A percentile compares a stretch with the other conserved stretches of the same genome.
Conservation (phyloP, 2,797 vertebrate species). For the Toxotes lorentzi region DNA sequence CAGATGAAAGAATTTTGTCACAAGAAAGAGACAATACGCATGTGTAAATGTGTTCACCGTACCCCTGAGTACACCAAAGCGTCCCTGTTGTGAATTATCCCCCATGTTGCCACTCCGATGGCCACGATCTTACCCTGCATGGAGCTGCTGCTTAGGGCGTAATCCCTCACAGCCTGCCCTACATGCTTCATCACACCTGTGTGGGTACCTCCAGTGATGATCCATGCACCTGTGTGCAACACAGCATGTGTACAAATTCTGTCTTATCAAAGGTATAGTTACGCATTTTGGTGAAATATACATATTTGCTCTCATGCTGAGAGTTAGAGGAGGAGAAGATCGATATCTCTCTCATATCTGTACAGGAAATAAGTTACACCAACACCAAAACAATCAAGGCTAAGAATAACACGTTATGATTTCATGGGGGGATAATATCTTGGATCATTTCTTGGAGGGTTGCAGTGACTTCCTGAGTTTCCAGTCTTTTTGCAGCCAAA, state of each 20-base stretch:
- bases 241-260: background rate
- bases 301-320: background rate
- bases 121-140: slow-evolving; percentile 87
- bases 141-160: slow-evolving; percentile 88
- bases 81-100: slow-evolving; percentile 90
- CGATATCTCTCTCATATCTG: background rate
- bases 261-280: too few relatives aligned
- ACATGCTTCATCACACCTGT: slow-evolving; percentile 98
- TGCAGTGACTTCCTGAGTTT: background rate
- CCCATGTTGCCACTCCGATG: slow-evolving; percentile 95
- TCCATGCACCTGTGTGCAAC: slow-evolving; percentile 91
- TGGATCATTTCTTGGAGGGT: too few relatives aligned
- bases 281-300: background rate
- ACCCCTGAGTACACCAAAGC: slow-evolving; percentile 83
- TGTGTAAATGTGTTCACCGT: background rate
- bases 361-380: background rate
- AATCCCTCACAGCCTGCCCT: slow-evolving; percentile 91
- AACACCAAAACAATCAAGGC: too few relatives aligned
- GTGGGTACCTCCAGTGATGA: slow-evolving; percentile 95
- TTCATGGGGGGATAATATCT: background rate
- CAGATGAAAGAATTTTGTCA: background rate
- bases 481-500: background rate
- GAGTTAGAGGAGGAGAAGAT: background rate
- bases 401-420: background rate
- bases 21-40: background rate